Evolutionary conservation across 2,888 invertebrate species (phyloP).

Genomic region (Bibio marci): DNA sequence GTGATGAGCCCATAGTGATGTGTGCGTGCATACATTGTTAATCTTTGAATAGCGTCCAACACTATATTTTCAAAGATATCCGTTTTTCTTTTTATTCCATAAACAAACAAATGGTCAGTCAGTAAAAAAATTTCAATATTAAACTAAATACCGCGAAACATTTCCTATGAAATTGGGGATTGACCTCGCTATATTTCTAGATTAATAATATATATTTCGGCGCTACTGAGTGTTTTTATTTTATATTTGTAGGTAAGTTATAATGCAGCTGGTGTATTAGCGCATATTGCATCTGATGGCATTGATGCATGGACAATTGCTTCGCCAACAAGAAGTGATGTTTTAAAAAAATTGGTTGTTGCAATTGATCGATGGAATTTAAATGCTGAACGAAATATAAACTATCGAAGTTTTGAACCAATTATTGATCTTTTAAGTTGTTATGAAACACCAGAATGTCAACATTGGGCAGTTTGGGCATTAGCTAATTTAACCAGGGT

Average conservation of each 20-base stretch:
- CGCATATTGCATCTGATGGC: constrained; percentile 91
- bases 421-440: constrained; percentile 69
- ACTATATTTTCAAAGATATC: too few species aligned
- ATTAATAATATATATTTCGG: too few species aligned
- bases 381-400: constrained; percentile 77
- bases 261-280: constrained; percentile 88
- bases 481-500: constrained; percentile 78
- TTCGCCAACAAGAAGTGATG: constrained; percentile 49
- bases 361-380: constrained; percentile 85
- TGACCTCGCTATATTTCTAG: too few species aligned
- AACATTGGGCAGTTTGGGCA: constrained; percentile 96
- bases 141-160: too few species aligned
- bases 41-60: too few species aligned
- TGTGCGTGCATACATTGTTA: too few species aligned
- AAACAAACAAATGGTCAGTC: too few species aligned
- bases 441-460: constrained; percentile 78
- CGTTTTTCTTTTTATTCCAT: too few species aligned
- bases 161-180: too few species aligned
- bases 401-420: constrained; percentile 91
- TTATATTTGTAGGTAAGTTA: constrained; percentile 91
- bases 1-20: too few species aligned
- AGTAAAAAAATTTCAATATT: too few species aligned
- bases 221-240: too few species aligned
- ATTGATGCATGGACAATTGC: constrained; percentile 62
- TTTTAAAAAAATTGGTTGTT: constrained; percentile 54